These are phyloP conservation scores for Macropodus opercularis DNA, from an alignment of 2,797 vertebrate species.

Conservation along the genomic window DNA sequence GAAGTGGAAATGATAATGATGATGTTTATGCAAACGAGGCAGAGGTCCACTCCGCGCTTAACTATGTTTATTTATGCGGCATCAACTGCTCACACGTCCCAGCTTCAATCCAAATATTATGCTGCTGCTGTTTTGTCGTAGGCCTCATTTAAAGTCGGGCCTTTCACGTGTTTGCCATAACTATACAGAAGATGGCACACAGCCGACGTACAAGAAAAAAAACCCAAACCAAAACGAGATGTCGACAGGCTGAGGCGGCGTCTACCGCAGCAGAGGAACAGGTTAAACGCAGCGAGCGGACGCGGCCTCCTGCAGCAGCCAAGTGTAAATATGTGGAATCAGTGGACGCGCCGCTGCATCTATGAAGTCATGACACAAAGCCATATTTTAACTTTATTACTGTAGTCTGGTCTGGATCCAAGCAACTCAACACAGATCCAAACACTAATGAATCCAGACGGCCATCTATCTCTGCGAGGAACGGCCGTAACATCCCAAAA, in stretches of 20 bases:
- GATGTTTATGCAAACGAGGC: conserved; percentile 43
- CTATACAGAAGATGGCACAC: not conserved
- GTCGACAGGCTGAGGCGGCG: no score
- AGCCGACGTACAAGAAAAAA: no score
- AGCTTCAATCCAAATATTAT: not conserved
- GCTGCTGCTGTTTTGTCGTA: not conserved
- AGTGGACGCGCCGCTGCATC: not conserved
- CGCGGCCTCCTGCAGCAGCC: no score
- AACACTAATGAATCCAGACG: conserved; percentile 44
- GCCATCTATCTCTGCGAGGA: conserved; percentile 49
- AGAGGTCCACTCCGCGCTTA: conserved; percentile 9
- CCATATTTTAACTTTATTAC: conserved; percentile 16
- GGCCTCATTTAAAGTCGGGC: not conserved
- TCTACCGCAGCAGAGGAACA: no score
- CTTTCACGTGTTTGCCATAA: not conserved
- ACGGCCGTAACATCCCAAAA: conserved; percentile 58
- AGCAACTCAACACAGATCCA: conserved; percentile 28
- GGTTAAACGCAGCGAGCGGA: no score
- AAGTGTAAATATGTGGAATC: not conserved
- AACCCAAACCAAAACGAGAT: no score
- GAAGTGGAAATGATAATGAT: conserved; percentile 4
- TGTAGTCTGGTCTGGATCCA: conserved; percentile 37
- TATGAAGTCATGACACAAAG: conserved; percentile 19
- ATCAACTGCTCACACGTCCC: not conserved
- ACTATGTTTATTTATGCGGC: conserved; percentile 24